These are phyloP conservation scores for Masticophis lateralis DNA, from an alignment of 2,797 vertebrate species.

Conservation along the genomic window DNA sequence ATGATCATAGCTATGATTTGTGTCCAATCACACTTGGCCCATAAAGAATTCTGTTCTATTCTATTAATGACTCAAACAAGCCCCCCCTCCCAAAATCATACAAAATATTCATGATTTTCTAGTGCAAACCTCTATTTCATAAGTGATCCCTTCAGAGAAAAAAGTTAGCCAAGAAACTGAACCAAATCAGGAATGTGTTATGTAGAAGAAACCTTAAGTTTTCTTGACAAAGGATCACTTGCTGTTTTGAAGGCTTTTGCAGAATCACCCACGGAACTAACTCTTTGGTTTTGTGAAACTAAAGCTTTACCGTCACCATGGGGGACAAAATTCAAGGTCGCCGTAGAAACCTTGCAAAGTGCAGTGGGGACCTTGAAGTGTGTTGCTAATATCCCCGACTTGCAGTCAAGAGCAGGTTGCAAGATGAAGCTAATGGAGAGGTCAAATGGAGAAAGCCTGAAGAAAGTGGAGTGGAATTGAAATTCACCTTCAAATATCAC, in stretches of 20 bases:
- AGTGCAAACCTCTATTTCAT: background rate
- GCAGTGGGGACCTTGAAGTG: background rate
- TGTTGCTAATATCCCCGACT: fast-evolving
- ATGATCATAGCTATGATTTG: background rate
- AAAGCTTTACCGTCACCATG: background rate
- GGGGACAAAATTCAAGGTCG: slow-evolving; percentile 7
- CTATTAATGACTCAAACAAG: background rate
- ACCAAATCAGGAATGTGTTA: background rate
- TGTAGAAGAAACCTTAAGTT: slow-evolving; percentile 7
- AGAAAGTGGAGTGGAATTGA: background rate
- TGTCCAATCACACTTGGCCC: background rate
- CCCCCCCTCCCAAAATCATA: no score
- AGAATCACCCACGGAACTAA: slow-evolving; percentile 3
- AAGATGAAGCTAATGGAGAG: background rate
- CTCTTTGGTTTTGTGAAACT: background rate
- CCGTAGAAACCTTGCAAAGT: slow-evolving; percentile 7
- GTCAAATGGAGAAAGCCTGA: background rate
- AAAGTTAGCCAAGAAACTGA: background rate
- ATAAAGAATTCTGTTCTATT: background rate
- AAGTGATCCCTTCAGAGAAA: background rate
- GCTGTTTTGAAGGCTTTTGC: background rate
- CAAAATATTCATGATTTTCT: background rate
- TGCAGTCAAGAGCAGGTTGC: slow-evolving; percentile 9
- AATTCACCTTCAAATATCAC: background rate
- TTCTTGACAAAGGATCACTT: background rate